Base-by-base conservation (phyloP, 2,113 vertebrate species). In the Scytalopus superciliaris region DNA sequence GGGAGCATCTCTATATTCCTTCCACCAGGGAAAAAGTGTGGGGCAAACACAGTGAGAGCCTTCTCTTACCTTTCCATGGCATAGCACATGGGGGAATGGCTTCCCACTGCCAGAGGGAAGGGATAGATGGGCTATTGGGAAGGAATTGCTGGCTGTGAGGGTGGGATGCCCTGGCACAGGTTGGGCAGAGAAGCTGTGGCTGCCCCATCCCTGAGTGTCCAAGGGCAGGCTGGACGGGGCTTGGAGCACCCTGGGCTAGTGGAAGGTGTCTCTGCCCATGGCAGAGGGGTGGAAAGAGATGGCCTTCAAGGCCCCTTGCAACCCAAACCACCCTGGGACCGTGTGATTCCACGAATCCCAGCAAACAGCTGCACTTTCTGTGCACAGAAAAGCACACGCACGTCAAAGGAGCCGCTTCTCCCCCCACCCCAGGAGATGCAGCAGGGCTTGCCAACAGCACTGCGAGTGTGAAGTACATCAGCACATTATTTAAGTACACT, bases 401-500 rank as follows among this genome's bases (percentile, higher is more conserved):
- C 6, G 5, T 84, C 89, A 76, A 53, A 87, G 68, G 5, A 57
- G 47, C 59, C 4, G 40, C 76, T 67, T 63, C 23, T 42, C 72
- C 84, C 72, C 25, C 50, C 42, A 14, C 40, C 81, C 90, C 45
- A 89, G 82, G 89, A 95, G 91, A 68, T 52, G 80, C 12, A 79
- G 84, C 67, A 88, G 87, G 67, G 87, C 74, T 77, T 87, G 87
- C 90, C 70, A 90, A 85, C 74, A 84, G 52, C 66, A 45, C 74
- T 82, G 12, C 1, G 75, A 93, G 93, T 63, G 90, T 90, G 87
- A 96, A 96, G 90, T 83, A 85, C 93, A 86, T 73, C 80, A 94
- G 92, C 62, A 95, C 86, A 53, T 92, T 89, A 94, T 84, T 95
- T 89, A 94, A 95, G 87, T 75, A 87, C 81, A 75, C 69, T 84